Evolutionary conservation across 2,888 invertebrate species (phyloP), one percentile per base, ranked within the genome.

Genomic region (Agapostemon virescens): DNA sequence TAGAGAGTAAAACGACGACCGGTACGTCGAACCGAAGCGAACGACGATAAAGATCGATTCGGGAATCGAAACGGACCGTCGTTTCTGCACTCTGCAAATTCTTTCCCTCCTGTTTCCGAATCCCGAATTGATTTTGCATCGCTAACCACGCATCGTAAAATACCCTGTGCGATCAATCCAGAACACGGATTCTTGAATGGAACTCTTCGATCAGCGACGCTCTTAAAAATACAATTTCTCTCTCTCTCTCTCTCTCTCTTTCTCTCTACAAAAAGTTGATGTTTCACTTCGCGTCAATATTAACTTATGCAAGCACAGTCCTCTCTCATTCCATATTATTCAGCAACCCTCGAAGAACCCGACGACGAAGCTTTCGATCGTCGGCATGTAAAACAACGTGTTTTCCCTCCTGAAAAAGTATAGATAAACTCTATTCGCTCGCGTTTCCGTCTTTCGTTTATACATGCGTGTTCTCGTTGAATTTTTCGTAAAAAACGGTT

Each of bases 331-430:
- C 33, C 17, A 3, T 17, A 23, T n/a, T 9, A 45, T 33, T 7
- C 20, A 20, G 38, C 17, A 58, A 45, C 15, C 9, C 20, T 45
- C n/a, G 40, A 36, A 61, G n/a, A n/a, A n/a, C n/a, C 13, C 52
- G 68, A 52, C n/a, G n/a, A 71, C 61, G 66, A 61, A 77, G 68
- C 68, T n/a, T 30, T 52, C 20, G 15, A 69, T 36, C 69, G 42
- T 30, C n/a, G 30, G 9, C 36, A 15, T 42, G 33, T 33, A n/a
- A 20, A 66, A 11, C 38, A 36, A 42, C n/a, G 11, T n/a, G 49
- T 42, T 17, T 9, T 11, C 63, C 17, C 38, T 61, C 33, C 42
- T 4, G 63, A 52, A 69, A 61, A 36, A 17, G 20, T 72, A 58
- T 33, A 52, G 63, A 68, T 74, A 63, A 71, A 52, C 55, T 80